Evolutionary conservation across 35 echinoderm and acorn worm genomes (phyloP), one percentile per base, ranked within the genome.

Genomic region (Lytechinus variegatus): DNA sequence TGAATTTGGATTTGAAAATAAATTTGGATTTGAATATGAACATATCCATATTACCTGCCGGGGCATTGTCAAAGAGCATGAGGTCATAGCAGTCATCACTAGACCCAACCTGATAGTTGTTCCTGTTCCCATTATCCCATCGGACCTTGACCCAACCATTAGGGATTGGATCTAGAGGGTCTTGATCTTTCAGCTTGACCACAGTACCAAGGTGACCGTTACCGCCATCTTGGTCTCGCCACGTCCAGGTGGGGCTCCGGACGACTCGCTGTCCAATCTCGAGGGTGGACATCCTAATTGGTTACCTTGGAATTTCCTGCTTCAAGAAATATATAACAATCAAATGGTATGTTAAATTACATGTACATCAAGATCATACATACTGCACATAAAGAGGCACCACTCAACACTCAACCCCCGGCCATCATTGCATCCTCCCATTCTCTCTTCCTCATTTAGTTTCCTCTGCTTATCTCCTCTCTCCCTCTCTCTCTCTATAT

Each of bases 61-160:
- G 95, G 29, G 98, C 98, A 95, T 98, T 99, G 86, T 99, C 98
- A 87, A 96, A 98, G 28, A 99, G 96, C 10, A 96, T 53, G 13
- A 99, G 94, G 92, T 99, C 98, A 89, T 95, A 97, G 0, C 86
- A 86, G 27, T 89, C 95, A 61, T 89, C 95, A 61, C 96, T 94
- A 87, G 96, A 96, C 11, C 98, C 98, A 24, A 94, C 96, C 28
- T 96, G 56, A 86, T 99, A 99, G 91, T 99, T 99, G 19, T 97
- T 99, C 9, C 98, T 91, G 54, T 97, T 87, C 14, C 98, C 98
- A 55, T 94, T 96, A 89, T 99, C 98, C 98, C 98, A 99, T 95
- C 96, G 95, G 8, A 99, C 97, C 12, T 96, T 96, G 21, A 97
- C 98, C 10, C 97, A 98, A 60, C 97, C 97, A n/a, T 97, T 86